phyloP scores from a whole-genome alignment of 2,797 vertebrate genomes.

The Eurystomus glaucurus region DNA sequence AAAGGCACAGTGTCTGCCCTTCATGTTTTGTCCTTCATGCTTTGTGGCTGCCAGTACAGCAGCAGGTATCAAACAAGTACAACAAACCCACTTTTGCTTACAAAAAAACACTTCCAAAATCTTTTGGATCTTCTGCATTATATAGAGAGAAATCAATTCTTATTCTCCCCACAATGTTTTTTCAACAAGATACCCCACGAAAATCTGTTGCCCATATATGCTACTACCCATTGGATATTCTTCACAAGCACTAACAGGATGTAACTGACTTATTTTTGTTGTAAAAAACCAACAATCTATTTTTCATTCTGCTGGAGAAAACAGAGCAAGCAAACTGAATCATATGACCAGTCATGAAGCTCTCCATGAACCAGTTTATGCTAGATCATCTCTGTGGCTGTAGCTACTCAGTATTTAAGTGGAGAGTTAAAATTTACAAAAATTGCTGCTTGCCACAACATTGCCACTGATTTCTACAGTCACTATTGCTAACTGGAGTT shows the following conservation, averaged over 20 bases:
- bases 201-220: not conserved
- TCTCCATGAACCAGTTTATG: not conserved
- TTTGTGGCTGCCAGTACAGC: rapidly evolving
- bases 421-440: not conserved
- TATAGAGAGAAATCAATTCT: not conserved
- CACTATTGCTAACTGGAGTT: rapidly evolving
- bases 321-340: not conserved
- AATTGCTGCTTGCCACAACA: not conserved
- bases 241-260: not conserved
- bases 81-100: not conserved
- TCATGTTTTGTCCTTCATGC: not conserved
- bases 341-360: not conserved
- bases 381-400: not conserved
- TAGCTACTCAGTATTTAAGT: not conserved
- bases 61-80: not conserved
- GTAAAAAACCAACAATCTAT: not conserved
- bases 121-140: not conserved
- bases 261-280: not conserved
- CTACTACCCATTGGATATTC: not conserved
- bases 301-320: not conserved
- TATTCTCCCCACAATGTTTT: not conserved
- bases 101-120: not conserved
- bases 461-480: rapidly evolving
- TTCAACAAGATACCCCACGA: not conserved
- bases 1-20: not conserved